Base-by-base conservation (phyloP, 2,797 vertebrate genomes). In the Hydrolagus colliei region DNA sequence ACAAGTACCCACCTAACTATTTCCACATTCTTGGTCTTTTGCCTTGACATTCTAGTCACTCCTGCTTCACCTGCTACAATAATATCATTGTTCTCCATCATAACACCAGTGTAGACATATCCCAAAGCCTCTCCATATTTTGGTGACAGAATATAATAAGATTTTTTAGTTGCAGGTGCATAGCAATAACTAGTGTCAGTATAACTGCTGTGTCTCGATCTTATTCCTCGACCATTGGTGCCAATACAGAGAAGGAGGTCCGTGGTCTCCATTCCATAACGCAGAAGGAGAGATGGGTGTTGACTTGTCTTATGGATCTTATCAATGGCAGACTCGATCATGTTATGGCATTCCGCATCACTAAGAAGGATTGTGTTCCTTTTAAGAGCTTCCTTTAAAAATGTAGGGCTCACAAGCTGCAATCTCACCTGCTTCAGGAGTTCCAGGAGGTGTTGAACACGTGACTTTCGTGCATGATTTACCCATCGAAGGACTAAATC, bases 221-320 rank as follows among this genome's bases (percentile, higher is more conserved):
- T 93, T 87, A 99, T 97, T 62, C 98, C 98, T 0, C 93, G 90
- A 0, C 94, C 89, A n/a, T 98, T 96, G 73, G 96, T 98, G 67
- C 98, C 97, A 0, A 99, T 89, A 87, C 98, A 99, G 72, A 99
- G 96, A 85, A 99, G 92, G 87, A 99, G 92, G 68, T 95, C 96
- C 0, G 98, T 97, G 0, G 95, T 97, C 92, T 99, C 98, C 98
- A 99, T 99, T 89, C 98, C 98, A 0, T 98, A 99, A 0, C 97
- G 94, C 77, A 99, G 93, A 88, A 95, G 95, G 2, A 91, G 91
- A 86, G 95, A 89, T 22, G 93, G 93, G 0, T 94, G 95, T 27
- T 91, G 93, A 12, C 91, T 92, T 63, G 95, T 93, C 86, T 94
- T 93, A 0, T 90, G 90, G 72, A 95, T 93, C 72, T 89, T 90